phyloP scores from a whole-genome alignment of 2,797 vertebrate genomes.

The Podargus strigoides region DNA sequence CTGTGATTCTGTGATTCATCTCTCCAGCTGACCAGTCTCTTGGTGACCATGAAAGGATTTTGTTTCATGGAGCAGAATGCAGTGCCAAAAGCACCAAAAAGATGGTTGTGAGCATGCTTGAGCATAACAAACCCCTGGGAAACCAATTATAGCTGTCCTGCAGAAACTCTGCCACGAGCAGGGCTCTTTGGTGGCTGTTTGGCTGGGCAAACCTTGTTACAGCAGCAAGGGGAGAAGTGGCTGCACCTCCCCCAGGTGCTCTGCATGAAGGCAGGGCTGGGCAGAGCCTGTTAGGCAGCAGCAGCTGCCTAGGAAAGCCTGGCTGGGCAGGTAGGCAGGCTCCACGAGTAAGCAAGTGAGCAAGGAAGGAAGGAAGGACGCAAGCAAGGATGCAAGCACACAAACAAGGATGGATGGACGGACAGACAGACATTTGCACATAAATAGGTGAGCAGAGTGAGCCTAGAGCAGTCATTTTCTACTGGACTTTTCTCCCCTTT shows the following conservation, averaged over 20 bases:
- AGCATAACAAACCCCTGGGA: background rate
- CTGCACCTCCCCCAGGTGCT: background rate
- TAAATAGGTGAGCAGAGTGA: background rate
- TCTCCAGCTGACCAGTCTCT: background rate
- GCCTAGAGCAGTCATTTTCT: background rate
- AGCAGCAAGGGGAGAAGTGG: background rate
- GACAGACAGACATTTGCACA: no score
- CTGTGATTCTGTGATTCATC: no score
- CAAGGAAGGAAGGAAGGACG: fast-evolving
- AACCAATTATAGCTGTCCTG: fast-evolving
- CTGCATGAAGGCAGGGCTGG: background rate
- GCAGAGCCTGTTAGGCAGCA: background rate
- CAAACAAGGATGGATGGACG: no score
- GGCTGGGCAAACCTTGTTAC: background rate
- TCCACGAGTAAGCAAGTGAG: background rate
- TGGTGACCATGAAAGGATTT: background rate
- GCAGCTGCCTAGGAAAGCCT: background rate
- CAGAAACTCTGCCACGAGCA: background rate
- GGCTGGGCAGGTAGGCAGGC: background rate
- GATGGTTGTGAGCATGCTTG: background rate
- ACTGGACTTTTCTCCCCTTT: background rate
- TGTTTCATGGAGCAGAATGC: background rate
- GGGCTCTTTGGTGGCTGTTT: background rate
- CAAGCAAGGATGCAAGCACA: no score
- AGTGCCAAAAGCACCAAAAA: background rate